Percentiles rank a stretch among this genome's conserved stretches.
phyloP scores from a whole-genome alignment of 2,888 invertebrate species.

The Myopa testacea region DNA sequence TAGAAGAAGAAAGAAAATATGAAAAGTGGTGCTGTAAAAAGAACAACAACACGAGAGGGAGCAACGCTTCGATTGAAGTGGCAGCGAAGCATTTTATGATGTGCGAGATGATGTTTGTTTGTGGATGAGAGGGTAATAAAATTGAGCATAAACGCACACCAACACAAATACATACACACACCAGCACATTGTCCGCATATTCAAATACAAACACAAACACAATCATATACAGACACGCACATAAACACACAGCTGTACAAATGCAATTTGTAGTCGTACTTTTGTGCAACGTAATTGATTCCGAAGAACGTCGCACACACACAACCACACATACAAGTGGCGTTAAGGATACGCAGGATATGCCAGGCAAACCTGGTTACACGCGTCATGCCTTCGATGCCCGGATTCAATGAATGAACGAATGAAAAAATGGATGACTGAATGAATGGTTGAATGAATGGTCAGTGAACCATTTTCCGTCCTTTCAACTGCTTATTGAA shows the following conservation, averaged over 20 bases:
- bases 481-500: background rate
- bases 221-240: background rate
- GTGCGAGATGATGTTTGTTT: constrained; percentile 16
- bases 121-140: background rate
- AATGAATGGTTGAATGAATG: background rate
- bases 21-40: background rate
- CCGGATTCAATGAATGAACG: background rate
- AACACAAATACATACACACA: constrained; percentile 1
- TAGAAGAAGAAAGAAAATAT: background rate
- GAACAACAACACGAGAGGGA: background rate
- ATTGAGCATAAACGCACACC: background rate
- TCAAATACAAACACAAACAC: background rate
- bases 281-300: background rate
- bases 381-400: background rate
- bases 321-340: too few relatives aligned
- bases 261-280: background rate
- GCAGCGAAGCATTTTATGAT: constrained; percentile 16
- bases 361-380: background rate
- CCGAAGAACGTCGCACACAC: background rate
- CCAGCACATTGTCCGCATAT: background rate
- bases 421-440: background rate
- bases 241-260: background rate
- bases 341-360: background rate
- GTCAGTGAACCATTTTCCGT: background rate
- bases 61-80: background rate